phyloP scores from a whole-genome alignment of 2,888 invertebrate species.

The Synanthedon vespiformis region DNA sequence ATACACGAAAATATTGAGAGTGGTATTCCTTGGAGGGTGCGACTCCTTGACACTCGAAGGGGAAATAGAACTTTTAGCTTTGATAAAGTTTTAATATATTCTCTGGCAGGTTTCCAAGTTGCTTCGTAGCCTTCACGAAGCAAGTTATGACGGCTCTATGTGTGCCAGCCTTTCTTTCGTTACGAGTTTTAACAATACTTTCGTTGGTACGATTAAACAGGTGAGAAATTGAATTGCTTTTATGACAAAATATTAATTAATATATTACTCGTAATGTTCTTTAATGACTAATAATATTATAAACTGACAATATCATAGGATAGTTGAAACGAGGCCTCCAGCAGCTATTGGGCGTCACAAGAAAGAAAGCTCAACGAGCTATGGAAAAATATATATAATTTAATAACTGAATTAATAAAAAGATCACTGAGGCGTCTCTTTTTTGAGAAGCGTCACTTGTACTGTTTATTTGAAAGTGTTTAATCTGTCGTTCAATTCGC shows the following conservation, averaged over 20 bases:
- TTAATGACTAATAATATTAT: too few relatives aligned
- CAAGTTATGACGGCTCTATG: slow-evolving; percentile 52
- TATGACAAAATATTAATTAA: too few relatives aligned
- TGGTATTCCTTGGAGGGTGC: slow-evolving; percentile 16
- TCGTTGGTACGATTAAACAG: not conserved
- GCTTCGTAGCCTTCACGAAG: slow-evolving; percentile 22
- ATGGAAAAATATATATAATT: too few relatives aligned
- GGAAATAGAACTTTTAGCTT: slow-evolving; percentile 63
- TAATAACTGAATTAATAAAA: too few relatives aligned
- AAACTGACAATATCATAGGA: too few relatives aligned
- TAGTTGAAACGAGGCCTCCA: too few relatives aligned
- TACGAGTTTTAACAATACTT: not conserved
- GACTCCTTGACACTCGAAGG: slow-evolving; percentile 31
- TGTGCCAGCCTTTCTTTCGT: slow-evolving; percentile 10
- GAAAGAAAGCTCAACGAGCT: too few relatives aligned
- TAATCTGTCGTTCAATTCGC: not conserved
- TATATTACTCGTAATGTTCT: too few relatives aligned
- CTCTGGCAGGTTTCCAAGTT: slow-evolving; percentile 56
- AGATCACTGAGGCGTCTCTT: too few relatives aligned
- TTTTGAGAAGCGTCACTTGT: not conserved
- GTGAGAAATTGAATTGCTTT: too few relatives aligned
- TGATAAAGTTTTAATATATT: slow-evolving; percentile 71
- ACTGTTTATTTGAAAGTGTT: not conserved
- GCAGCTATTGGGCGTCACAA: too few relatives aligned
- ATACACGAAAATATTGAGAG: not conserved